Conservation (phyloP, 2,797 vertebrate genomes). For the Kryptopterus vitreolus region DNA sequence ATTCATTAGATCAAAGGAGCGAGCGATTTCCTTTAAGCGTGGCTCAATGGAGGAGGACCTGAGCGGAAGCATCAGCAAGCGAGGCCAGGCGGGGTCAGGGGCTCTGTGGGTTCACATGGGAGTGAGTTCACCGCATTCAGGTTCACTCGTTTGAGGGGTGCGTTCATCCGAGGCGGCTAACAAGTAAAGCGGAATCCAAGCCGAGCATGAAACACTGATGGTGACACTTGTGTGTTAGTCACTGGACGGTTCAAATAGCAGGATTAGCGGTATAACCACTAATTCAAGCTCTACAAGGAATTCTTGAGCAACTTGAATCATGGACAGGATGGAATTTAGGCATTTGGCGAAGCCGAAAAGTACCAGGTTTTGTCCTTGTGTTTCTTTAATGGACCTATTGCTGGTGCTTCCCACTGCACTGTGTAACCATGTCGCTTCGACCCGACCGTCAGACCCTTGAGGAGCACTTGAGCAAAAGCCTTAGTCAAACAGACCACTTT, state of each 20-base stretch:
- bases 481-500: neutral
- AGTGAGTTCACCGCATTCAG: conserved; percentile 8
- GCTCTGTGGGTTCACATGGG: conserved; percentile 22
- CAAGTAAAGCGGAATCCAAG: neutral
- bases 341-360: neutral
- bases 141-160: neutral
- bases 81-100: conserved; percentile 19
- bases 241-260: neutral
- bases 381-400: neutral
- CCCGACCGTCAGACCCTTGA: neutral
- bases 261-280: neutral
- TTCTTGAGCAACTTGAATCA: neutral
- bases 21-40: conserved; percentile 36
- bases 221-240: neutral
- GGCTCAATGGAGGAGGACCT: conserved; percentile 37
- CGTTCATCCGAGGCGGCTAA: conserved; percentile 1
- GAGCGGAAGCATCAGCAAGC: conserved; percentile 28
- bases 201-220: neutral
- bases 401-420: neutral
- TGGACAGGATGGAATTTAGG: neutral
- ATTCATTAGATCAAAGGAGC: conserved; percentile 48
- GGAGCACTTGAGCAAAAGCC: conserved; percentile 4
- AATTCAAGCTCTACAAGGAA: neutral
- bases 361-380: neutral
- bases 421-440: neutral